Evolutionary conservation across 2,888 invertebrate genomes (phyloP).

Genomic region (Acholoe squamosa): DNA sequence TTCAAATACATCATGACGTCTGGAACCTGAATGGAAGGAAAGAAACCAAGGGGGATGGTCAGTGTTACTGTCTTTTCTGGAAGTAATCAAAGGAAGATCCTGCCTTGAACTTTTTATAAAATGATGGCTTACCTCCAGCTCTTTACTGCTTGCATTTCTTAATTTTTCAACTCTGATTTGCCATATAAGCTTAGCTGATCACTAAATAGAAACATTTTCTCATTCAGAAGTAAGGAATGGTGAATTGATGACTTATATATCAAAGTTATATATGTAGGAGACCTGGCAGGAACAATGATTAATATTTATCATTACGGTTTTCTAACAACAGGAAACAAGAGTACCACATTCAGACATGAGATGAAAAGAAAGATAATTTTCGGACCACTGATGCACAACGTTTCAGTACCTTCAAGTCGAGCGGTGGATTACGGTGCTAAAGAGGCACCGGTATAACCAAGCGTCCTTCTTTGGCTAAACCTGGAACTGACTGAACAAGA

Average conservation of each 20-base stretch:
- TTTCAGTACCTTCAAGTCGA: constrained; percentile 7
- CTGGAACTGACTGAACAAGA: background rate
- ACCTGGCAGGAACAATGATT: too few relatives aligned
- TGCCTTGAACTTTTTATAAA: background rate
- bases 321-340: too few relatives aligned
- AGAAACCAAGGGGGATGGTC: constrained; percentile 35
- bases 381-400: constrained; percentile 2
- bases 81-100: background rate
- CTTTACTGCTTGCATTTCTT: too few relatives aligned
- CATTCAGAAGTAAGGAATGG: too few relatives aligned
- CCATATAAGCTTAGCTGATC: too few relatives aligned
- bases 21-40: constrained; percentile 46
- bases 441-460: constrained; percentile 11
- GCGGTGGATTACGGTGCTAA: background rate
- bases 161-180: too few relatives aligned
- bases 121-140: background rate
- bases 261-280: too few relatives aligned
- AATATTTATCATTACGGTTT: too few relatives aligned
- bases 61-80: background rate
- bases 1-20: constrained; percentile 27
- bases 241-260: too few relatives aligned
- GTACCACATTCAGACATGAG: too few relatives aligned
- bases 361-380: background rate
- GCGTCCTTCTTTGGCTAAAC: background rate
- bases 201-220: too few relatives aligned